phyloP scores from a whole-genome alignment of 2,888 invertebrate species.

The Hedychridium roseum region DNA sequence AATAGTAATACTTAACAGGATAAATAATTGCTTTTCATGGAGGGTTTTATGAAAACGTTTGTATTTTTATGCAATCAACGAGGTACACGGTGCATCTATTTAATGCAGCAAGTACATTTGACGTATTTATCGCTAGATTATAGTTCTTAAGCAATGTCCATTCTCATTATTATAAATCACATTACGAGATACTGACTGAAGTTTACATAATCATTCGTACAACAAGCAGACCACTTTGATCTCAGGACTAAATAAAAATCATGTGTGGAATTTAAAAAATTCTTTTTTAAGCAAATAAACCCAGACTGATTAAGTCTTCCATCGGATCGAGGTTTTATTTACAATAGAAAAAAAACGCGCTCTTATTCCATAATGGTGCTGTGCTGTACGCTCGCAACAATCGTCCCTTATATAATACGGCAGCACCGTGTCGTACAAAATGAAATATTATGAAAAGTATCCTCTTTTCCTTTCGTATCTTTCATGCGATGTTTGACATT shows the following conservation, averaged over 20 bases:
- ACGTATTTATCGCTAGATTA: constrained; percentile 14
- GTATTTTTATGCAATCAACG: constrained; percentile 33
- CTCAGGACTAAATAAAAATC: background rate
- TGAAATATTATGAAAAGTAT: background rate
- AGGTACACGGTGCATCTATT: constrained; percentile 26
- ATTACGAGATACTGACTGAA: constrained; percentile 4
- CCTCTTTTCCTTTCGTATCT: background rate
- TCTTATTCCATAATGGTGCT: constrained; percentile 12
- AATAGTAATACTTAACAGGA: no score
- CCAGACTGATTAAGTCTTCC: constrained; percentile 5
- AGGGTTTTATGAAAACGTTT: constrained; percentile 30
- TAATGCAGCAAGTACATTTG: constrained; percentile 18
- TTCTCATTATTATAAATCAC: constrained; percentile 10
- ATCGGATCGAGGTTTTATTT: constrained; percentile 50
- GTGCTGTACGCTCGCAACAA: constrained; percentile 7
- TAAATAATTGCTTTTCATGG: background rate
- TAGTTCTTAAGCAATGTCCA: constrained; percentile 15
- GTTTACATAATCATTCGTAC: background rate
- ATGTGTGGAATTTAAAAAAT: constrained; percentile 1
- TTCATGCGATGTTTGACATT: no score
- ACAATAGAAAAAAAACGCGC: constrained; percentile 41
- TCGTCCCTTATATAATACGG: no score
- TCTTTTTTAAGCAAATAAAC: constrained; percentile 1
- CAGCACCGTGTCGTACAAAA: no score
- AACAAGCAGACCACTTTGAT: background rate